Conservation (phyloP, 2,113 vertebrate genomes). For the Melanocharis versteri region DNA sequence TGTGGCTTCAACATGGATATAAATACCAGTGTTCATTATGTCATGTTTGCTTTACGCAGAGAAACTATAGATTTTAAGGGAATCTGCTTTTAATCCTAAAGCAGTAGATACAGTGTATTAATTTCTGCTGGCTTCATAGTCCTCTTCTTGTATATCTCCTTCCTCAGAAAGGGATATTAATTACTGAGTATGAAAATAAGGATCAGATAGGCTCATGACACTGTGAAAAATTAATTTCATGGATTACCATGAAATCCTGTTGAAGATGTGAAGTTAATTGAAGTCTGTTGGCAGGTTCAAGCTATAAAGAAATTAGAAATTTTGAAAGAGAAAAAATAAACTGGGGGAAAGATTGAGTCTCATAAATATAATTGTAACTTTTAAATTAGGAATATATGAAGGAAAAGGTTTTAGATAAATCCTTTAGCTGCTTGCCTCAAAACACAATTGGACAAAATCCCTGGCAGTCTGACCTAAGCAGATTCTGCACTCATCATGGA, state of each 20-base stretch:
- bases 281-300: not conserved
- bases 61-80: not conserved
- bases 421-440: not conserved
- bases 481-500: not conserved
- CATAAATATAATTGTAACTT: not conserved
- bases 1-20: not conserved
- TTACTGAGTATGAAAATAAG: not conserved
- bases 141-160: not conserved
- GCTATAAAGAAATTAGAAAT: not conserved
- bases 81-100: not conserved
- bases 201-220: not conserved
- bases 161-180: not conserved
- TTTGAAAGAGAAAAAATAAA: not conserved
- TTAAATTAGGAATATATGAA: not conserved
- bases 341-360: not conserved
- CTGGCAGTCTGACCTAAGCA: not conserved
- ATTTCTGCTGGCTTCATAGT: not conserved
- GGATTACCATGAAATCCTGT: not conserved
- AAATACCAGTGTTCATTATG: not conserved
- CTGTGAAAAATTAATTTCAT: not conserved
- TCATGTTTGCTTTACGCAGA: not conserved
- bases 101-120: not conserved
- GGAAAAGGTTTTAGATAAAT: not conserved
- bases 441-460: not conserved
- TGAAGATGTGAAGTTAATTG: constrained; percentile 27